Percentiles rank a stretch among this genome's conserved stretches.
Conservation (phyloP, 2,113 vertebrate genomes). For the Pseudonaja textilis region DNA sequence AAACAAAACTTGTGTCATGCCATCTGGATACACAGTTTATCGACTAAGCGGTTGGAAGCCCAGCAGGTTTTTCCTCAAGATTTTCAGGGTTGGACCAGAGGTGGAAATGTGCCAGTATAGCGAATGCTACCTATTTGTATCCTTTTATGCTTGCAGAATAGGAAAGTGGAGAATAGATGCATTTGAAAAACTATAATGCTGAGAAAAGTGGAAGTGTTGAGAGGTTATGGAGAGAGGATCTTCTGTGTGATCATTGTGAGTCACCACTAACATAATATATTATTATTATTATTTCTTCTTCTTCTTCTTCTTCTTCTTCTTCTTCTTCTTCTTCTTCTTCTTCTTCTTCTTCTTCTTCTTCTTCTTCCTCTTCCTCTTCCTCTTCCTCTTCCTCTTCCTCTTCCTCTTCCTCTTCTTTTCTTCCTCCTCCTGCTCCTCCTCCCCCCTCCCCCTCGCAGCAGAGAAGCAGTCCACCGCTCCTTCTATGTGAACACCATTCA, state of each 20-base stretch:
- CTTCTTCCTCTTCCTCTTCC: too few relatives aligned
- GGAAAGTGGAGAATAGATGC: neutral
- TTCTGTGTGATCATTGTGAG: neutral
- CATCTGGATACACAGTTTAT: neutral
- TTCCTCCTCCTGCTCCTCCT: too few relatives aligned
- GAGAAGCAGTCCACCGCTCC: too few relatives aligned
- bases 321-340: too few relatives aligned
- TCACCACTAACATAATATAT: neutral
- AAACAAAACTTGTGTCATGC: neutral
- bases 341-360: too few relatives aligned
- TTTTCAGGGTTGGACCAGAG: neutral
- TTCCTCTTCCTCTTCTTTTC: too few relatives aligned
- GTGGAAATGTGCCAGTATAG: neutral
- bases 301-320: too few relatives aligned
- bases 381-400: fast-evolving
- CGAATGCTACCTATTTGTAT: neutral
- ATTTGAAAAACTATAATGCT: neutral
- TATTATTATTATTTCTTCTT: too few relatives aligned
- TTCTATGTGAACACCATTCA: neutral
- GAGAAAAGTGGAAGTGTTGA: neutral
- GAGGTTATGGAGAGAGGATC: neutral
- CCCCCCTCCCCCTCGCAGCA: neutral
- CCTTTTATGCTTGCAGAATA: neutral
- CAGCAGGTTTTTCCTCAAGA: neutral
- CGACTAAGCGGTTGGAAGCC: neutral